phyloP scores from a whole-genome alignment of 2,113 vertebrate species.

The Phrynosoma platyrhinos region DNA sequence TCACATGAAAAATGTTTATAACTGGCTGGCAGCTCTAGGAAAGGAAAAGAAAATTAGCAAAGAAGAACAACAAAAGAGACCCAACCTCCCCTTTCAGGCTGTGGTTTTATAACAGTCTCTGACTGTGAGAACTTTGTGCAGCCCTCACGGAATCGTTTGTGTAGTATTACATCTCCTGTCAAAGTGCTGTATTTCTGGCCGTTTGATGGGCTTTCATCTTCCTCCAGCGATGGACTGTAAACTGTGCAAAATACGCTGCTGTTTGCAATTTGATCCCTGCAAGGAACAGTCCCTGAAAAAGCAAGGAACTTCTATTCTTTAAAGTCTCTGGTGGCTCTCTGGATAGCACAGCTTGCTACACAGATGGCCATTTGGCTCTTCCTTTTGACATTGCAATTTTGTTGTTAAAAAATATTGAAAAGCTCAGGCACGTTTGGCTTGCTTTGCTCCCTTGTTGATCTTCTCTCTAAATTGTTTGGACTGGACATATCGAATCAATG shows the following conservation, averaged over 20 bases:
- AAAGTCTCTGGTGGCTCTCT: neutral
- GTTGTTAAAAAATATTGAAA: neutral
- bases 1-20: neutral
- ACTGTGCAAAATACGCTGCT: neutral
- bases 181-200: neutral
- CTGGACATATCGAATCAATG: neutral
- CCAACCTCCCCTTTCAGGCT: too few relatives aligned
- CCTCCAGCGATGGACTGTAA: conserved; percentile 1
- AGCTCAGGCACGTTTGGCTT: neutral
- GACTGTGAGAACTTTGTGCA: neutral
- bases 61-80: neutral
- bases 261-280: conserved; percentile 4
- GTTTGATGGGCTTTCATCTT: conserved; percentile 14
- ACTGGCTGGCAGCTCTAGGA: neutral
- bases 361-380: neutral
- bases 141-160: neutral
- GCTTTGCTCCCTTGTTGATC: neutral
- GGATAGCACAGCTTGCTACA: neutral
- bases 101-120: neutral
- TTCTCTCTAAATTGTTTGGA: neutral
- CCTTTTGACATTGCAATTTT: neutral
- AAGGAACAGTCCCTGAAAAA: neutral
- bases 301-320: neutral
- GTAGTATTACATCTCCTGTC: neutral
- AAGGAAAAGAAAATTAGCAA: neutral